phyloP scores from a whole-genome alignment of 2,797 vertebrate species.

The Melopsittacus undulatus region DNA sequence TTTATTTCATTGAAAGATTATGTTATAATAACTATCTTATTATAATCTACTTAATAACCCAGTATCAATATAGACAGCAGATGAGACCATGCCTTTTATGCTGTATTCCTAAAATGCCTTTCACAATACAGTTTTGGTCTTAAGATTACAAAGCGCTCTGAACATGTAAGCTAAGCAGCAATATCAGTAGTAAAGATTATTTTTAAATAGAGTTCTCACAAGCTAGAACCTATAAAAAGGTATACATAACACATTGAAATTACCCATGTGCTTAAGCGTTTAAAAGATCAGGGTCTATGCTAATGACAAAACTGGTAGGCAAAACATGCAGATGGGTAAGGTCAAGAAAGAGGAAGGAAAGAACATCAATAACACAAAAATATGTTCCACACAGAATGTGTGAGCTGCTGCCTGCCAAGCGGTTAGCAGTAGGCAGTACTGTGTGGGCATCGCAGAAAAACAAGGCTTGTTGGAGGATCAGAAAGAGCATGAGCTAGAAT shows the following conservation, averaged over 20 bases:
- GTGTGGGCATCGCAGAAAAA: background rate
- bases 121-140: background rate
- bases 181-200: background rate
- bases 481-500: background rate
- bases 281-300: slow-evolving; percentile 8
- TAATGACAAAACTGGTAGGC: slow-evolving; percentile 36
- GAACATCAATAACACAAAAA: slow-evolving; percentile 24
- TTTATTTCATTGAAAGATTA: background rate
- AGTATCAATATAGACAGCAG: background rate
- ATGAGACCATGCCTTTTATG: background rate
- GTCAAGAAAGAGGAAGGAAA: slow-evolving; percentile 43
- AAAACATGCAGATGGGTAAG: slow-evolving; percentile 63
- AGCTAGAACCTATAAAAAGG: slow-evolving; percentile 6
- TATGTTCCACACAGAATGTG: slow-evolving; percentile 54
- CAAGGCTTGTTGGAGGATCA: background rate
- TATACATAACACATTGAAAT: background rate
- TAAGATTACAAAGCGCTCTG: background rate
- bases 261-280: background rate
- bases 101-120: background rate
- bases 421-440: slow-evolving; percentile 41
- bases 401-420: slow-evolving; percentile 50
- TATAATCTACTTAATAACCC: background rate
- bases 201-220: background rate
- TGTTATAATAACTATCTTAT: background rate
- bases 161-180: background rate